Conservation (phyloP, 2,888 invertebrate species). For the Diarsia brunnea region DNA sequence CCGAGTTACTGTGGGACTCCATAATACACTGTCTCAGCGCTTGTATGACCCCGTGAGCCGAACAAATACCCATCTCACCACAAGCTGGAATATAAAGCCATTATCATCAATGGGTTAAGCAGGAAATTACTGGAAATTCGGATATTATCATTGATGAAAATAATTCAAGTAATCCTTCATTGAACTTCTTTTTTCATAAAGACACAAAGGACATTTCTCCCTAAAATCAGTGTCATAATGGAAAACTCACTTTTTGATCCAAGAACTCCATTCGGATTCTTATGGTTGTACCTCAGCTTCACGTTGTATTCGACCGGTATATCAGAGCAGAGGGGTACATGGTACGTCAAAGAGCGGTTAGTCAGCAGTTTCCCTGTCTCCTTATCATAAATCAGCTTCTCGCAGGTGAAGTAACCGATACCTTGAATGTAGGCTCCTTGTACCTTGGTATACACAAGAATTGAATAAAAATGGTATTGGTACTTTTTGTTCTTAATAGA, state of each 20-base stretch:
- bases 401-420: constrained; percentile 93
- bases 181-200: neutral
- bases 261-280: constrained; percentile 92
- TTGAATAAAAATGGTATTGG: neutral
- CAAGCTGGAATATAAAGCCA: constrained; percentile 74
- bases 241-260: constrained; percentile 92
- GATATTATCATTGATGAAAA: neutral
- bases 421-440: constrained; percentile 94
- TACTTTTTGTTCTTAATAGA: neutral
- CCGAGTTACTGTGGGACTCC: constrained; percentile 83
- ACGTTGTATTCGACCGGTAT: constrained; percentile 93
- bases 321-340: constrained; percentile 92
- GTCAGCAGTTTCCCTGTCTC: constrained; percentile 92
- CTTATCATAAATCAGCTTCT: constrained; percentile 92
- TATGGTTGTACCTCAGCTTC: constrained; percentile 91
- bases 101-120: neutral
- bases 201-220: neutral
- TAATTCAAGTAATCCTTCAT: neutral
- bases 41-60: constrained; percentile 79
- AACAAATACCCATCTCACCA: constrained; percentile 86
- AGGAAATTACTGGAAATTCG: neutral
- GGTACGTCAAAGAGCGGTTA: constrained; percentile 93
- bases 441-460: constrained; percentile 77
- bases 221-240: neutral
- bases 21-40: constrained; percentile 80